These are phyloP conservation scores for Eledona agricola DNA, from an alignment of 2,888 invertebrate genomes.

Conservation along the genomic window DNA sequence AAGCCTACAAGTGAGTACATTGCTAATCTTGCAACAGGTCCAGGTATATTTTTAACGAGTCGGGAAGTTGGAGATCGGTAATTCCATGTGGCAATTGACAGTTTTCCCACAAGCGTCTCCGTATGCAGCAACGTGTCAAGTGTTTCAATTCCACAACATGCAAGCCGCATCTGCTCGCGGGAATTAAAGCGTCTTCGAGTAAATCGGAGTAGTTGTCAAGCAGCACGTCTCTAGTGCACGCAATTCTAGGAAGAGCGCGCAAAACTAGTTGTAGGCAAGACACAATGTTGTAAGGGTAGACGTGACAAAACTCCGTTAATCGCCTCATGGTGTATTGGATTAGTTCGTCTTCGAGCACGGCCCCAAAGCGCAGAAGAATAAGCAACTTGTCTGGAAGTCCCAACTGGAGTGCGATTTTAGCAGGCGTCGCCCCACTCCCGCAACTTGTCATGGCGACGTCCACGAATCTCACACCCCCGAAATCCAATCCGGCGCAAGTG, in stretches of 20 bases:
- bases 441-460: conserved; percentile 86
- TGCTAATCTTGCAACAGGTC: conserved; percentile 76
- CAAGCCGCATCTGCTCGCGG: conserved; percentile 69
- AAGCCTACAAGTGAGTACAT: conserved; percentile 78
- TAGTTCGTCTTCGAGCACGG: conserved; percentile 70
- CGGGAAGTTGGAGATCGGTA: conserved; percentile 72
- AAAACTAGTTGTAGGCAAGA: conserved; percentile 74
- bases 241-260: conserved; percentile 70
- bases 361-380: conserved; percentile 77
- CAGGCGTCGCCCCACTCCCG: conserved; percentile 65
- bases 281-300: conserved; percentile 75
- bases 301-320: conserved; percentile 61
- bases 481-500: conserved; percentile 71
- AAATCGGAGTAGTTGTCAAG: conserved; percentile 63
- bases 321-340: conserved; percentile 67
- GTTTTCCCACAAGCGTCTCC: conserved; percentile 72
- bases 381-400: conserved; percentile 78
- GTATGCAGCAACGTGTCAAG: conserved; percentile 75
- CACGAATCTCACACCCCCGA: conserved; percentile 69
- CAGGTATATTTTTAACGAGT: conserved; percentile 73
- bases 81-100: conserved; percentile 81
- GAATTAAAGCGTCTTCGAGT: conserved; percentile 68
- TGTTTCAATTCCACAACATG: conserved; percentile 78
- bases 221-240: conserved; percentile 45
- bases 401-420: conserved; percentile 76